These are phyloP conservation scores for Myrmecobius fasciatus DNA, from an alignment of 2,113 vertebrate genomes.

Conservation along the genomic window DNA sequence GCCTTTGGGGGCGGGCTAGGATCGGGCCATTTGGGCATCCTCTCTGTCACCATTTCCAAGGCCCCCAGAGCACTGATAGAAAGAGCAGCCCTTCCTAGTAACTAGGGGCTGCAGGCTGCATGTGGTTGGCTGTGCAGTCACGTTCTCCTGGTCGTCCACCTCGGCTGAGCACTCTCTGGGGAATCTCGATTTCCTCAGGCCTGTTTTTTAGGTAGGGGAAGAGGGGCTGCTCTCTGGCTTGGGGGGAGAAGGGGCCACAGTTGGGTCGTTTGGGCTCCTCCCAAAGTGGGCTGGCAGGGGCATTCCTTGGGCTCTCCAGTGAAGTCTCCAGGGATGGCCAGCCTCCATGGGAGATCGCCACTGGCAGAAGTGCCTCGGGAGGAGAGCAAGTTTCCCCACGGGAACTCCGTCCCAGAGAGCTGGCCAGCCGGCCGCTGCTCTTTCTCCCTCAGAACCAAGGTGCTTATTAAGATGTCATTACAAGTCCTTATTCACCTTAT, in stretches of 20 bases:
- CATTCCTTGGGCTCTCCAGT: constrained; percentile 38
- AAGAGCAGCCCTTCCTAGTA: too few species aligned
- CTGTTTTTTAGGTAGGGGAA: constrained; percentile 18
- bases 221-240: not conserved
- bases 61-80: too few species aligned
- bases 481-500: constrained; percentile 55
- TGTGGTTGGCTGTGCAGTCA: too few species aligned
- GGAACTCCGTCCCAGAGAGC: not conserved
- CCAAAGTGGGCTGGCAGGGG: constrained; percentile 50
- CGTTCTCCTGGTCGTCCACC: too few species aligned
- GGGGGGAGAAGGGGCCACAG: constrained; percentile 47
- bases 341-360: not conserved
- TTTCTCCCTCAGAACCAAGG: constrained; percentile 23
- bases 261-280: constrained; percentile 43
- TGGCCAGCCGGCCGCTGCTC: too few species aligned
- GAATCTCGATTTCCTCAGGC: not conserved
- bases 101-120: too few species aligned
- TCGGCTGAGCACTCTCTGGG: too few species aligned
- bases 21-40: too few species aligned
- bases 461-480: constrained; percentile 57
- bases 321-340: constrained; percentile 24
- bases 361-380: not conserved
- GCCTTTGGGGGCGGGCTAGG: too few species aligned
- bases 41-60: too few species aligned
- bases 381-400: too few species aligned